phyloP scores from a whole-genome alignment of 2,113 vertebrate species.

The Haemorhous mexicanus region DNA sequence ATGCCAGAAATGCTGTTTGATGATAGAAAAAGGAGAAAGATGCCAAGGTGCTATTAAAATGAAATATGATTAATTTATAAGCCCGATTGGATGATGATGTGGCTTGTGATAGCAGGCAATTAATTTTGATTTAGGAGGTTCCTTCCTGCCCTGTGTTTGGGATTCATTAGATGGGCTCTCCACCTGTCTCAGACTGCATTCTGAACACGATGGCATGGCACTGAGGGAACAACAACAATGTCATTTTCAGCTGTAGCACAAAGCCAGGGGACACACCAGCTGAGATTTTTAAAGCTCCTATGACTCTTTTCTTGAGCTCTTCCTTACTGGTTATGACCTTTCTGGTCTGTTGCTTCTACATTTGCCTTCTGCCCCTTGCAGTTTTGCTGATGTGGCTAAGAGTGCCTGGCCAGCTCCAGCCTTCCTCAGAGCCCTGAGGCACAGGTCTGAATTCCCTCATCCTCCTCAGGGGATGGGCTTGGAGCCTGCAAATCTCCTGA shows the following conservation, averaged over 20 bases:
- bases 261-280: not conserved
- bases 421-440: not conserved
- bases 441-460: not conserved
- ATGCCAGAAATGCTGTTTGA: not conserved
- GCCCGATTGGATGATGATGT: constrained; percentile 6
- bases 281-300: not conserved
- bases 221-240: not conserved
- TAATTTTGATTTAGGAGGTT: constrained; percentile 43
- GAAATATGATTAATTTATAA: constrained; percentile 44
- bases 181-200: not conserved
- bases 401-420: not conserved
- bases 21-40: not conserved
- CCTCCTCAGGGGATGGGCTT: not conserved
- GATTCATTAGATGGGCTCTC: not conserved
- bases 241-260: not conserved
- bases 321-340: not conserved
- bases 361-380: not conserved
- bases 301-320: not conserved
- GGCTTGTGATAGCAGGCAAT: constrained; percentile 29
- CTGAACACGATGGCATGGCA: not conserved
- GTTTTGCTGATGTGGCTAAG: not conserved
- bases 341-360: not conserved
- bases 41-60: constrained; percentile 4
- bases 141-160: not conserved
- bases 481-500: not conserved